Base-by-base conservation (phyloP, 2,888 invertebrate genomes). In the Operophtera brumata region DNA sequence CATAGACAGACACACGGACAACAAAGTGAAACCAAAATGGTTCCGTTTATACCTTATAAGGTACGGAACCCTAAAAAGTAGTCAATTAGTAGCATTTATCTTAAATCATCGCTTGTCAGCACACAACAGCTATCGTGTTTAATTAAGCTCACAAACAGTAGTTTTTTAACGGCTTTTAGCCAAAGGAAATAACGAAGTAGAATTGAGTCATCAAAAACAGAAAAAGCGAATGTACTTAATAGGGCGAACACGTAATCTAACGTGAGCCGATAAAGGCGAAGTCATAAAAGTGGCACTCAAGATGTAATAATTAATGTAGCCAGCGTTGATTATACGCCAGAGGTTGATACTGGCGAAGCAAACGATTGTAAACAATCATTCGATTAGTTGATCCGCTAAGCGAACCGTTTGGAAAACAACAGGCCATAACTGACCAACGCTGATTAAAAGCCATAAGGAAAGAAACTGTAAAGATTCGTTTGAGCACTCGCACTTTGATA, bases 301-400 rank as follows among this genome's bases (percentile, higher is more conserved):
- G 76, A 72, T 70, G 81, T 87, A 88, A n/a, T n/a, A n/a, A 88
- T 88, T 85, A 88, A 85, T 84, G 85, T 82, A 75, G 74, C 75
- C 71, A 73, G 76, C 80, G 74, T 82, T 82, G 80, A 82, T 86
- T 85, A 83, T 78, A 81, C 80, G 79, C 78, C 75, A 74, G 76
- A 71, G 75, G 75, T 71, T 73, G 75, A 67, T 75, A 75, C 71
- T 73, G 73, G 71, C 72, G 69, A 77, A 70, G 70, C 70, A 71
- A 79, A 77, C 75, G 69, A 80, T 77, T 77, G 77, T 81, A 80
- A 82, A 84, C 84, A 85, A 84, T 85, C 77, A 83, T 82, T 80
- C 80, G 81, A 86, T 84, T 82, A 82, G 80, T 83, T 80, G 78
- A 79, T 78, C 77, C 73, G 67, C 77, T 71, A 73, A 74, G 73